Base-by-base conservation (phyloP, 2,888 invertebrate species). In the Leptopilina myrica region DNA sequence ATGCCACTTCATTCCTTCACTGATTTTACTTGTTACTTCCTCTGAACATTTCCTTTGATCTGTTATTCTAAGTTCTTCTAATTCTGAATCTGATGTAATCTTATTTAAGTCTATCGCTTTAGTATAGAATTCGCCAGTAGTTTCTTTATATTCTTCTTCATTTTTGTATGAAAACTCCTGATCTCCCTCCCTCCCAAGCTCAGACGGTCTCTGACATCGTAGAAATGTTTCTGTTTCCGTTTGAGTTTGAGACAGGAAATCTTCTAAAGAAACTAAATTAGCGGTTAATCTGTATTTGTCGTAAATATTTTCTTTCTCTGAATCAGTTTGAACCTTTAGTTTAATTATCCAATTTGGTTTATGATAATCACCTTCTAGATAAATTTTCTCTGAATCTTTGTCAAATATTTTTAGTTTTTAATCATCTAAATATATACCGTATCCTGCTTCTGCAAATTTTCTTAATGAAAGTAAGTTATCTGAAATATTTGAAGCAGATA, bases 1-100 rank as follows among this genome's bases (percentile, higher is more conserved):
- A 20, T 82, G 83, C 82, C 83, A 83, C 12, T 82, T 46, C 76
- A 80, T 77, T 5, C 20, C 77, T 59, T 80, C 26, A 46, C 26
- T 26, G 2, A 49, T 12, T 69, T 53, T 12, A 49, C 6, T 49
- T 69, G 20, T 14, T 0, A 12, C 2, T 12, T 6, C 12, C 7
- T 66, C 66, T 12, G 33, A 20, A 20, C 6, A 9, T 26, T 6
- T 66, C 2, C 3, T 2, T n/a, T 0, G 59, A n/a, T 69, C 14
- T 5, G 53, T 20, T 20, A 15, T 53, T 0, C 2, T 8, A 5
- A 46, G 8, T 5, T 76, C 4, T 9, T 64, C 43, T 14, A 26
- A 0, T 11, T 14, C n/a, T 7, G 26, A 14, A 4, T 20, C 0
- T 65, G 5, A 65, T 6, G 1, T 9, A 11, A n/a, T 73, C 5